Conservation (phyloP, 2,888 invertebrate species). For the Crossocerus cetratus region DNA sequence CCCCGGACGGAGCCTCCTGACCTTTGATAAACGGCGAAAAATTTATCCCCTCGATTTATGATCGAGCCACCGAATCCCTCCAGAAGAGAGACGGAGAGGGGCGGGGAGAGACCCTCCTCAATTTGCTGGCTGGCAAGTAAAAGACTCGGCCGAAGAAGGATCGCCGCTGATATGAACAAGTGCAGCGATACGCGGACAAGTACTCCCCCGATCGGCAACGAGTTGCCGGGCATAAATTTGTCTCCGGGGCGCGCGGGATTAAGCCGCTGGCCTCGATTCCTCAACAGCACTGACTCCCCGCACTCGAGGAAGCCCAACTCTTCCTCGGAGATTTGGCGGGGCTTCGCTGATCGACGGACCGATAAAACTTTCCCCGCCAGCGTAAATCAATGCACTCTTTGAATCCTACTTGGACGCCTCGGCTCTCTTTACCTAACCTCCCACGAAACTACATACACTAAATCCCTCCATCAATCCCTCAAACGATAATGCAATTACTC, state of each 20-base stretch:
- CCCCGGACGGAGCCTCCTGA: no score
- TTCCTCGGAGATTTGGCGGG: conserved; percentile 36
- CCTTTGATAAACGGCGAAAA: neutral
- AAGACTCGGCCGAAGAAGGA: neutral
- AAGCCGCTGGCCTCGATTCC: conserved; percentile 37
- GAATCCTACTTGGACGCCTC: conserved; percentile 46
- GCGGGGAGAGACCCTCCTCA: neutral
- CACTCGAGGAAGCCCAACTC: conserved; percentile 15
- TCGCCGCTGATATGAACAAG: neutral
- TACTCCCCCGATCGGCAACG: neutral
- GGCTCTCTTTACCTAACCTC: no score
- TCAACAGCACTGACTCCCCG: conserved; percentile 22
- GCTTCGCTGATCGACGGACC: conserved; percentile 60
- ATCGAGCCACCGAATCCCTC: neutral
- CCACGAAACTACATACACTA: no score
- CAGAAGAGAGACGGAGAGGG: neutral
- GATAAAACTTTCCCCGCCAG: conserved; percentile 67
- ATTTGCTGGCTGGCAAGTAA: no score
- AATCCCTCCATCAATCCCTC: no score
- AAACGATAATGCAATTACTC: no score
- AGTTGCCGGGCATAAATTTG: conserved; percentile 40
- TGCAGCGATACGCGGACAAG: neutral
- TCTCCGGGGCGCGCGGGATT: conserved; percentile 35
- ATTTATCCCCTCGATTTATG: conserved; percentile 5
- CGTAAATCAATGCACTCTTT: conserved; percentile 65